Conservation (phyloP, 2,797 vertebrate species). For the Sebastes alutus region DNA sequence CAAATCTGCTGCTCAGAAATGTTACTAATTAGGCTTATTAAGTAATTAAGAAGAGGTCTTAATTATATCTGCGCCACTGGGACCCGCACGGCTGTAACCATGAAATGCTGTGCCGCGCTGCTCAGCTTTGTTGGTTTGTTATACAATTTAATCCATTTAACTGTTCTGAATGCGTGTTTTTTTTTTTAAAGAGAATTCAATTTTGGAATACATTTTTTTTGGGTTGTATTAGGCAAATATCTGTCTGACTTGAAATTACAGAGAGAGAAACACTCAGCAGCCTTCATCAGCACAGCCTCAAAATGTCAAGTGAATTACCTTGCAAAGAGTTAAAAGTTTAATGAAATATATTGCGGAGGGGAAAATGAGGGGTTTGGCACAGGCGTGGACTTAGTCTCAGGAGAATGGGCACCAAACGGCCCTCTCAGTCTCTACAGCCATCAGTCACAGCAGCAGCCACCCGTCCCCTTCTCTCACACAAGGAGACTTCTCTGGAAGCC, state of each 20-base stretch:
- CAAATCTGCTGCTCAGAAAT: constrained; percentile 76
- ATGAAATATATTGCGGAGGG: constrained; percentile 77
- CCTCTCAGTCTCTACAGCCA: constrained; percentile 60
- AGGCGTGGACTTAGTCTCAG: constrained; percentile 60
- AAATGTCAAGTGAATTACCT: constrained; percentile 82
- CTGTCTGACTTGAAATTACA: constrained; percentile 62
- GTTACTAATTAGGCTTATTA: constrained; percentile 84
- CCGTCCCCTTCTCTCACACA: constrained; percentile 68
- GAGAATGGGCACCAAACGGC: constrained; percentile 67
- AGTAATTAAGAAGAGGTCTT: constrained; percentile 85
- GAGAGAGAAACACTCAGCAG: constrained; percentile 57
- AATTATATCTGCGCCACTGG: constrained; percentile 83
- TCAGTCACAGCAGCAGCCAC: constrained; percentile 73
- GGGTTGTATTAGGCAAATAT: constrained; percentile 63
- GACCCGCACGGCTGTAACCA: constrained; percentile 73
- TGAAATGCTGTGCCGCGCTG: constrained; percentile 64
- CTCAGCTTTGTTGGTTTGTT: constrained; percentile 58
- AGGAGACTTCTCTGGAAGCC: constrained; percentile 74
- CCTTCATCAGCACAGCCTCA: constrained; percentile 47
- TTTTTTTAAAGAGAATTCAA: too few relatives aligned
- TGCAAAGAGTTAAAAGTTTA: constrained; percentile 80
- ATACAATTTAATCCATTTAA: constrained; percentile 51
- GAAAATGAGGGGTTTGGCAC: constrained; percentile 80
- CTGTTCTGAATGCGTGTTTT: constrained; percentile 31
- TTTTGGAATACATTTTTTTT: constrained; percentile 39